Percentiles rank a stretch among this genome's conserved stretches.
phyloP scores from a whole-genome alignment of 2,797 vertebrate genomes.

The Hoplostethus mediterraneus region DNA sequence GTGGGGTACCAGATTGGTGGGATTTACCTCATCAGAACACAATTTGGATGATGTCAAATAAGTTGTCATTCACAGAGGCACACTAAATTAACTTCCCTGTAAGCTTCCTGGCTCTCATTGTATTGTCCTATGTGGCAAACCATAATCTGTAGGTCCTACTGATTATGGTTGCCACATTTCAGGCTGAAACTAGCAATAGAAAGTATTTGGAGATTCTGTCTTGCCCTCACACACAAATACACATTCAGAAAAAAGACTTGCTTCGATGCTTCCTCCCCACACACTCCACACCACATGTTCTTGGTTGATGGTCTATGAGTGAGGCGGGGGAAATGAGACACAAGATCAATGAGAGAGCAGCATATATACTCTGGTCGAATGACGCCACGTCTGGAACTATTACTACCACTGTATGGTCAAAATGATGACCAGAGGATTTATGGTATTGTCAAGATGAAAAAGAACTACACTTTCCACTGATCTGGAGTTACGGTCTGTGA shows the following conservation, averaged over 20 bases:
- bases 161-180: no score
- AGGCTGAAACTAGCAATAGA: slow-evolving; percentile 25
- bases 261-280: slow-evolving; percentile 47
- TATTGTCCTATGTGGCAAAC: not conserved
- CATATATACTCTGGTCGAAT: slow-evolving; percentile 61
- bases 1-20: not conserved
- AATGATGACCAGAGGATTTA: slow-evolving; percentile 73
- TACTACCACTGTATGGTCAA: slow-evolving; percentile 57
- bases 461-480: slow-evolving; percentile 22
- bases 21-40: not conserved
- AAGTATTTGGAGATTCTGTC: slow-evolving; percentile 23
- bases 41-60: not conserved
- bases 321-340: slow-evolving; percentile 73
- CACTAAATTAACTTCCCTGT: slow-evolving; percentile 10
- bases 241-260: slow-evolving; percentile 33
- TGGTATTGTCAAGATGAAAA: slow-evolving; percentile 68
- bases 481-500: slow-evolving; percentile 68
- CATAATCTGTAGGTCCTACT: not conserved
- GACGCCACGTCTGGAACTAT: slow-evolving; percentile 78
- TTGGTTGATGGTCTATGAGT: slow-evolving; percentile 69
- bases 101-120: not conserved
- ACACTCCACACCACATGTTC: slow-evolving; percentile 73
- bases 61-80: not conserved
- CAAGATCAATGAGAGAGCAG: slow-evolving; percentile 74
- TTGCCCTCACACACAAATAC: slow-evolving; percentile 32